Conservation (phyloP, 2,888 invertebrate species). For the Vesta saturnalis region DNA sequence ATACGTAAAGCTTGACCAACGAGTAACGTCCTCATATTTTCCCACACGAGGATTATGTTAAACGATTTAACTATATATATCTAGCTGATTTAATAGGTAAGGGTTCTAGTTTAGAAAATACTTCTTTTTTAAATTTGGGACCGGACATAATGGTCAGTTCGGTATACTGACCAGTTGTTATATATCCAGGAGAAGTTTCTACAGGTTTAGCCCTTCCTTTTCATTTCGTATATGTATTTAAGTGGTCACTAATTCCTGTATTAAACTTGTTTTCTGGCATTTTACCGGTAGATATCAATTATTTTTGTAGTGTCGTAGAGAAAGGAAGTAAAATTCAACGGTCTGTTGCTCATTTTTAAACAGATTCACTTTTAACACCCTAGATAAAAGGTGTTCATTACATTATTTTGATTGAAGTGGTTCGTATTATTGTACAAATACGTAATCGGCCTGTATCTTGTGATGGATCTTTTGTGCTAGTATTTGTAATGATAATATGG, state of each 20-base stretch:
- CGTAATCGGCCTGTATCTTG: constrained; percentile 45
- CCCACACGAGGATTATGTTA: constrained; percentile 43
- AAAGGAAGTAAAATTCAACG: constrained; percentile 17
- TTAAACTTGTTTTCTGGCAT: constrained; percentile 36
- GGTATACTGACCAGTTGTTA: constrained; percentile 35
- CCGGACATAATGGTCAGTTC: constrained; percentile 37
- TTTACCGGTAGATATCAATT: constrained; percentile 16
- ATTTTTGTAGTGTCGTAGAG: not conserved
- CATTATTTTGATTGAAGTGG: constrained; percentile 53
- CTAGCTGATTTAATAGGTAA: constrained; percentile 24
- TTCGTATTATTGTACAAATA: constrained; percentile 46
- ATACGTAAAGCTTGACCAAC: constrained; percentile 33
- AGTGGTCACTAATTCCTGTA: constrained; percentile 39
- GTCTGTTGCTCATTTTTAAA: not conserved
- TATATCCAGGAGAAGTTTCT: constrained; percentile 27
- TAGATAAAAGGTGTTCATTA: constrained; percentile 47
- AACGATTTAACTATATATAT: constrained; percentile 38
- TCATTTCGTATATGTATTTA: constrained; percentile 30
- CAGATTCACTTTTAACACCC: constrained; percentile 3
- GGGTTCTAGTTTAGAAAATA: constrained; percentile 32
- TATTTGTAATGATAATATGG: constrained; percentile 53
- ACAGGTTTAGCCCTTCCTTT: constrained; percentile 37
- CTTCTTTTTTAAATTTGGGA: constrained; percentile 31
- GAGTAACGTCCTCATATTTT: constrained; percentile 34
- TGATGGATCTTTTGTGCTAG: constrained; percentile 51